A percentile compares a stretch with the other conserved stretches of the same genome.
phyloP scores from a whole-genome alignment of 2,113 vertebrate genomes.

The Opisthocomus hoazin region DNA sequence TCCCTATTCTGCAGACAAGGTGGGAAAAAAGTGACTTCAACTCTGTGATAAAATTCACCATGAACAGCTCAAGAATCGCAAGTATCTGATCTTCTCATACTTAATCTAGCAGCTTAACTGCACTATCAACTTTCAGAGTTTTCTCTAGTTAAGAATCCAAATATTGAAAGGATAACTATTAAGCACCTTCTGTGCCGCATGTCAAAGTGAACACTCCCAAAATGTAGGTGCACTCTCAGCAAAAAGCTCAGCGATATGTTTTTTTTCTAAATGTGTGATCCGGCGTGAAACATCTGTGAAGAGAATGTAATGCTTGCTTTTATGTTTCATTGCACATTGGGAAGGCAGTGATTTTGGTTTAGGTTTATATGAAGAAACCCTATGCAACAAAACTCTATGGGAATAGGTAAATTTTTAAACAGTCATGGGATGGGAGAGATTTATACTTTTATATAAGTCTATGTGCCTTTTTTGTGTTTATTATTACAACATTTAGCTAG shows the following conservation, averaged over 20 bases:
- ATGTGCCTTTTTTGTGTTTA: neutral
- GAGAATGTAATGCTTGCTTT: neutral
- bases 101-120: neutral
- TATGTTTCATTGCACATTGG: neutral
- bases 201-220: neutral
- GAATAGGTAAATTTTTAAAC: neutral
- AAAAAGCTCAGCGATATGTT: neutral
- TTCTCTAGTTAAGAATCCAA: neutral
- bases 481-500: neutral
- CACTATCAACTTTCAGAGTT: neutral
- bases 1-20: neutral
- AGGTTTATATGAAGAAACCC: neutral
- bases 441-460: neutral
- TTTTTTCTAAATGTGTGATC: neutral
- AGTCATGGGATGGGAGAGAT: neutral
- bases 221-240: neutral
- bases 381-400: neutral
- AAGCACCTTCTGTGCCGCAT: neutral
- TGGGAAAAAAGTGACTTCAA: neutral
- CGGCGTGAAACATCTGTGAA: neutral
- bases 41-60: neutral
- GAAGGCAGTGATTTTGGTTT: neutral
- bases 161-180: neutral
- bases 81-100: neutral
- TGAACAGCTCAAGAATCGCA: neutral